These are phyloP conservation scores for Zoanthus gigantus DNA, from an alignment of 92 coral and sea anemone species.

Conservation along the genomic window DNA sequence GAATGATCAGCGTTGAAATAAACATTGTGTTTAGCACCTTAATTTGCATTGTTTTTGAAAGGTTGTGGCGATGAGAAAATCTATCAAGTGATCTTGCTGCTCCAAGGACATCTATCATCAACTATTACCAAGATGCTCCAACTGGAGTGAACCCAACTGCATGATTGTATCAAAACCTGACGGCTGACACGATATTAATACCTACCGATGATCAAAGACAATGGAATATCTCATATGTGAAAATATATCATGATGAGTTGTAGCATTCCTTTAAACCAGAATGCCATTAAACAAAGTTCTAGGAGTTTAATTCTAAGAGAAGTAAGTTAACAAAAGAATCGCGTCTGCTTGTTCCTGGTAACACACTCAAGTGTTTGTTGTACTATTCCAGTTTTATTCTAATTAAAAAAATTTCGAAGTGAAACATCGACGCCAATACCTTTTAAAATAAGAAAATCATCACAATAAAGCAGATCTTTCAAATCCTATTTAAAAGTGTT, in stretches of 20 bases:
- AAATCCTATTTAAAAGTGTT: constrained; percentile 1
- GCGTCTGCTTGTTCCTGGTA: neutral
- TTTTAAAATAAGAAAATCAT: neutral
- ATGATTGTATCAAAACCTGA: constrained; percentile 13
- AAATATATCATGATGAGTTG: neutral
- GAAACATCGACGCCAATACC: neutral
- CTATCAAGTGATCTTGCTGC: constrained; percentile 39
- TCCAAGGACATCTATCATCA: constrained; percentile 40
- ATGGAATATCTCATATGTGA: neutral
- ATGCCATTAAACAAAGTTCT: neutral
- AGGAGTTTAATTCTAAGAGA: neutral
- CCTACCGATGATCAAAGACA: neutral
- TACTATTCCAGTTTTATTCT: neutral
- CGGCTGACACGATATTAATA: constrained; percentile 4
- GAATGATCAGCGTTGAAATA: neutral
- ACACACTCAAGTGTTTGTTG: neutral
- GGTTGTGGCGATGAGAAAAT: constrained; percentile 23
- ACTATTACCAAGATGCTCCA: neutral
- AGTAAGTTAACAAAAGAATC: neutral
- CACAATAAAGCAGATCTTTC: neutral
- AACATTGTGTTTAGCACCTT: constrained; percentile 43
- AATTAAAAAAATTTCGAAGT: neutral
- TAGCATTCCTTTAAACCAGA: neutral
- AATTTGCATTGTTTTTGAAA: constrained; percentile 25
- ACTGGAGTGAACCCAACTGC: neutral